Base-by-base conservation (phyloP, 2,888 invertebrate genomes). In the Chrysolina americana region DNA sequence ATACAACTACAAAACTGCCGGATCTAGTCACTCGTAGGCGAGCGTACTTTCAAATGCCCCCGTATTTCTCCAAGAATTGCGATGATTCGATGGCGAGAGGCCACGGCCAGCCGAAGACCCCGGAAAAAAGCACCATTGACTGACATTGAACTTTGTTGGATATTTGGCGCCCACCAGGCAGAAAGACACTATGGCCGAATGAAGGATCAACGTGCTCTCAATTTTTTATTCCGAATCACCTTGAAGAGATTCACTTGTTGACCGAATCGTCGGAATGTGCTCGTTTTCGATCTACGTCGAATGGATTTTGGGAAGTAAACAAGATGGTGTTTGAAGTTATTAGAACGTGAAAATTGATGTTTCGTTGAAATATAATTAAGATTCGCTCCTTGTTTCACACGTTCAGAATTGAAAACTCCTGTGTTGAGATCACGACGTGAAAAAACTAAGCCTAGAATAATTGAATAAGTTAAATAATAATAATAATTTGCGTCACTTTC, bases 21-120 rank as follows among this genome's bases (percentile, higher is more conserved):
- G 36, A 36, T 36, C 36, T 36, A 36, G 36, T 36, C 36, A 36
- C 36, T 36, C 4, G 36, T 36, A 36, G 36, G 36, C 36, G 17
- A 50, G 50, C 19, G 4, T 36, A 59, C 36, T 23, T 23, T 59
- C 6, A 8, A 59, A 28, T 28, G 23, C 59, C 59, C 59, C 36
- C 59, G 59, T 59, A 59, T 59, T 28, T 59, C 19, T n/a, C 50
- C n/a, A 50, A 41, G 41, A 65, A 19, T 65, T 23, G 75, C 75
- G 77, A 76, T 74, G 77, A 73, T 77, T 70, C 75, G 56, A 71
- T 68, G 21, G 69, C 50, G 71, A 56, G 73, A 80, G 83, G 85
- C 83, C 83, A 83, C 77, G 85, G 84, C 80, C 83, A 86, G 86
- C 83, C 87, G 85, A 86, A 85, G 86, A 87, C 87, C 87, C 86